Percentiles rank a stretch among this genome's conserved stretches.
These are phyloP conservation scores for Melinaea menophilus DNA, from an alignment of 2,888 invertebrate genomes.

Conservation along the genomic window DNA sequence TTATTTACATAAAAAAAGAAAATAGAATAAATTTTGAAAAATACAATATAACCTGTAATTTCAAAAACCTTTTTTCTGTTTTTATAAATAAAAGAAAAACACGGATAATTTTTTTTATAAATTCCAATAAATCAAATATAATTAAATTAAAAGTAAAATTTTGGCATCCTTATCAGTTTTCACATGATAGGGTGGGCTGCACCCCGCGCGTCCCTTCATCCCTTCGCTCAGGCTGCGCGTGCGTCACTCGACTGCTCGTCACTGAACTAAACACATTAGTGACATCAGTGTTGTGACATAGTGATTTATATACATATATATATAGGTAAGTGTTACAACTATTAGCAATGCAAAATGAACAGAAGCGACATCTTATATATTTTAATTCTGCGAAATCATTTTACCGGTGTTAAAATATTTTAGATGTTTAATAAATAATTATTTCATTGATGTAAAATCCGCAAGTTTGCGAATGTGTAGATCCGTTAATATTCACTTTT, in stretches of 20 bases:
- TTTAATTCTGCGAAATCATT: conserved; percentile 11
- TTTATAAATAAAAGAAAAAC: too few relatives aligned
- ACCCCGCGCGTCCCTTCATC: conserved; percentile 37
- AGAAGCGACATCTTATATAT: conserved; percentile 12
- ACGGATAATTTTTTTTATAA: too few relatives aligned
- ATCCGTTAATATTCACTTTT: too few relatives aligned
- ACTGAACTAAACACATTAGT: conserved; percentile 43
- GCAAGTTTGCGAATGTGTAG: too few relatives aligned
- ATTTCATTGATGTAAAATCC: too few relatives aligned
- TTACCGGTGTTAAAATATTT: too few relatives aligned
- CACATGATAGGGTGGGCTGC: conserved; percentile 34
- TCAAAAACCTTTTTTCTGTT: too few relatives aligned
- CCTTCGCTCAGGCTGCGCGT: conserved; percentile 45
- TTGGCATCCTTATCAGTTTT: conserved; percentile 35
- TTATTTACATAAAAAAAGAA: too few relatives aligned
- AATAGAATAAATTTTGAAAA: too few relatives aligned
- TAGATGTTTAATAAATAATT: too few relatives aligned
- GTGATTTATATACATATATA: conserved; percentile 12
- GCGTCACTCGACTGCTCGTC: conserved; percentile 50
- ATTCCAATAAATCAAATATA: not conserved
- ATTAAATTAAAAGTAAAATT: conserved; percentile 5
- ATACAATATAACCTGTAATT: too few relatives aligned
- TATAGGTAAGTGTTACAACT: conserved; percentile 13
- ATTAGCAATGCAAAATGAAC: not conserved
- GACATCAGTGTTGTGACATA: conserved; percentile 9